Conservation (phyloP, 2,888 invertebrate genomes). For the Anarsia innoxiella region DNA sequence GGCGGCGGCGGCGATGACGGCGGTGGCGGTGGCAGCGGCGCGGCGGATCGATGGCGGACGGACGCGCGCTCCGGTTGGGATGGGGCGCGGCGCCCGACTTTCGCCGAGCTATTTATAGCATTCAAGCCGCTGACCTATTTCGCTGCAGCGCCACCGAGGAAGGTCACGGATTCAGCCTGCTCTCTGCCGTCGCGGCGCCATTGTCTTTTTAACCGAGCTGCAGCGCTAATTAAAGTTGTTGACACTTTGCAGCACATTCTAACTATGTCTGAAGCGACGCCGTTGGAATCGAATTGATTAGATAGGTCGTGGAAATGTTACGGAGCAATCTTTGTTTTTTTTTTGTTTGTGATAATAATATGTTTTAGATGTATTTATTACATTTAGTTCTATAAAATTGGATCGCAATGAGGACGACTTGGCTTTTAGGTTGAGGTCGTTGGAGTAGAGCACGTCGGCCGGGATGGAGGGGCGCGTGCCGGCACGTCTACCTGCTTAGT, state of each 20-base stretch:
- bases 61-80: conserved; percentile 46
- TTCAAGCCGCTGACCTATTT: conserved; percentile 75
- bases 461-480: conserved; percentile 28
- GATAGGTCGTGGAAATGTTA: background rate
- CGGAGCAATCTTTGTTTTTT: too few species aligned
- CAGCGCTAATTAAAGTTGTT: conserved; percentile 72
- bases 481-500: conserved; percentile 54
- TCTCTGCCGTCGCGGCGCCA: conserved; percentile 65
- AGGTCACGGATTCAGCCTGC: conserved; percentile 72
- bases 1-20: background rate
- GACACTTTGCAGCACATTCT: conserved; percentile 53
- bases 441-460: background rate
- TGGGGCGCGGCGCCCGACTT: conserved; percentile 71
- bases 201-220: conserved; percentile 67
- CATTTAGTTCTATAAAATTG: too few species aligned
- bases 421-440: background rate
- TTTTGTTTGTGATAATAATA: too few species aligned
- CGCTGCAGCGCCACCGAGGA: conserved; percentile 68
- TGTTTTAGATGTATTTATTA: too few species aligned
- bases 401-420: too few species aligned
- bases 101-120: conserved; percentile 74
- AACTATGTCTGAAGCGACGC: conserved; percentile 29
- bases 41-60: conserved; percentile 36
- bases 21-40: conserved; percentile 18
- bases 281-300: conserved; percentile 12